Conservation (phyloP, 2,113 vertebrate species). For the Anhinga anhinga region DNA sequence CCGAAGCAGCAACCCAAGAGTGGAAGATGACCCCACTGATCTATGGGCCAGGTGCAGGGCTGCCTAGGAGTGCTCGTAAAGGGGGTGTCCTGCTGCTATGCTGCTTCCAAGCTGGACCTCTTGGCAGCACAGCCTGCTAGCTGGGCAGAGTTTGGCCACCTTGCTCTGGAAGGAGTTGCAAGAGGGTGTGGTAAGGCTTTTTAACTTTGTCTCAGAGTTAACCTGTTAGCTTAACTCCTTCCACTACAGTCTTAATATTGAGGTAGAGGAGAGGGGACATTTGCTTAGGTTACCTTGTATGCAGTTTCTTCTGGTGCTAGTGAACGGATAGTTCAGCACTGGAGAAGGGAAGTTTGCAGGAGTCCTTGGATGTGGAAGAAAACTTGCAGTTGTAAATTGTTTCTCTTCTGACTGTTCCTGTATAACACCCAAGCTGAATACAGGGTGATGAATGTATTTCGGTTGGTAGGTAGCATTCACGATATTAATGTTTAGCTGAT, state of each 20-base stretch:
- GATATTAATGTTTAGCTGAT: neutral
- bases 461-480: neutral
- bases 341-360: neutral
- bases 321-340: accelerated
- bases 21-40: neutral
- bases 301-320: neutral
- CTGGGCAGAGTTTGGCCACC: neutral
- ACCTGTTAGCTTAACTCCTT: neutral
- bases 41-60: neutral
- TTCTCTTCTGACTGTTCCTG: neutral
- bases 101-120: neutral
- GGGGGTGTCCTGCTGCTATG: accelerated
- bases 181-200: neutral
- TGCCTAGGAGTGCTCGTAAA: neutral
- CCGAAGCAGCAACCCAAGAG: neutral
- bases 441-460: neutral
- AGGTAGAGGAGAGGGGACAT: neutral
- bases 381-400: neutral
- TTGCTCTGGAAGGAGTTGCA: neutral
- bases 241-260: accelerated
- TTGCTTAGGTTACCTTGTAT: accelerated
- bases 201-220: neutral
- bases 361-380: neutral
- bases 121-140: neutral
- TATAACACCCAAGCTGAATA: neutral